Evolutionary conservation across 2,888 invertebrate species (phyloP).

Genomic region (Drosophila nr. medialis): DNA sequence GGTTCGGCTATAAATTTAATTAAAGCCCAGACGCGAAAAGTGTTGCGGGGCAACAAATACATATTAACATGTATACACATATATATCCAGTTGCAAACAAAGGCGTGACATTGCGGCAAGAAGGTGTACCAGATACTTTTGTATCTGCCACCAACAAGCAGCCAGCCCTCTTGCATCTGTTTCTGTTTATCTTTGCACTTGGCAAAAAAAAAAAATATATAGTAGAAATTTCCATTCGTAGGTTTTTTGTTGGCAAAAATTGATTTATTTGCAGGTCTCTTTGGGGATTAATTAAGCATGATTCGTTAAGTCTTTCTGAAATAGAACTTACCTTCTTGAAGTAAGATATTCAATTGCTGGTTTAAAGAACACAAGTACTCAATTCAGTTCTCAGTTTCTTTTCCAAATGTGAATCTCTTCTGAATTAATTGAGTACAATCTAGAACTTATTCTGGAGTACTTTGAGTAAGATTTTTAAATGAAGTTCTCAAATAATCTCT

Average conservation of each 20-base stretch:
- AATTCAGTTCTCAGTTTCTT: too few relatives aligned
- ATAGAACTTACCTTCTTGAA: background rate
- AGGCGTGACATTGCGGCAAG: slow-evolving; percentile 42
- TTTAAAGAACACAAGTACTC: background rate
- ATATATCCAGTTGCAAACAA: slow-evolving; percentile 54
- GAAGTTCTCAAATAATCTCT: background rate
- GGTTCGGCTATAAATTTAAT: slow-evolving; percentile 69
- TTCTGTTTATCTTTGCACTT: slow-evolving; percentile 8
- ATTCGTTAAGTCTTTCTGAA: background rate
- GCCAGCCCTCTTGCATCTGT: slow-evolving; percentile 30
- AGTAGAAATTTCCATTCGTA: too few relatives aligned
- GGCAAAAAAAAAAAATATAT: background rate
- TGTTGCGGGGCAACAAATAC: background rate
- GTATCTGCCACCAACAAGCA: background rate
- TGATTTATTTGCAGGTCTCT: background rate
- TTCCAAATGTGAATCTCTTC: background rate
- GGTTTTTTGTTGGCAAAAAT: background rate
- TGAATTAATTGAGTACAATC: background rate
- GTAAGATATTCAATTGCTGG: background rate
- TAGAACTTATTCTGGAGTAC: background rate
- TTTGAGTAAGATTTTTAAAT: background rate
- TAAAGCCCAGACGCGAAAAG: slow-evolving; percentile 38
- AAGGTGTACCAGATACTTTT: slow-evolving; percentile 8
- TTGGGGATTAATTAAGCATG: background rate
- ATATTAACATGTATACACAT: background rate